A percentile compares a stretch with the other conserved stretches of the same genome.
phyloP scores from a whole-genome alignment of 2,888 invertebrate genomes.

The Brassicogethes aeneus region DNA sequence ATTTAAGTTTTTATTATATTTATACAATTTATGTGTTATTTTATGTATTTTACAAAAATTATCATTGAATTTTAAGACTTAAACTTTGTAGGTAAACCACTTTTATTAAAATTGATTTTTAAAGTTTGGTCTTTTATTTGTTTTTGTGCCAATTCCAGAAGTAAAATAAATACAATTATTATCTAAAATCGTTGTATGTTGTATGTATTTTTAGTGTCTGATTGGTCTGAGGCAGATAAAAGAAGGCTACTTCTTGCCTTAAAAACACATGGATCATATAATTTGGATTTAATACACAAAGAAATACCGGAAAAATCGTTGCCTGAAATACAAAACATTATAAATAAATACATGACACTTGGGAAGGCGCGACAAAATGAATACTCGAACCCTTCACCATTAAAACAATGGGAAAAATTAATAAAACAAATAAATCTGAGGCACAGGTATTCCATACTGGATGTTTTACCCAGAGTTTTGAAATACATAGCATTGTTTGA shows the following conservation, averaged over 20 bases:
- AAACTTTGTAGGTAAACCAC: too few species aligned
- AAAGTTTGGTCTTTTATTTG: too few species aligned
- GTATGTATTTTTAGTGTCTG: too few species aligned
- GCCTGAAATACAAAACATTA: constrained; percentile 24
- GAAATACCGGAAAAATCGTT: constrained; percentile 27
- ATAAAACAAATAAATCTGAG: constrained; percentile 16
- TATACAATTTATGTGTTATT: constrained; percentile 10
- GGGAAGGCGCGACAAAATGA: constrained; percentile 12
- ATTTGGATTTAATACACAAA: constrained; percentile 25
- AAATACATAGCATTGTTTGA: constrained; percentile 35
- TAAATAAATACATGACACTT: constrained; percentile 25
- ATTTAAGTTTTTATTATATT: constrained; percentile 8
- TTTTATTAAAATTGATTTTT: too few species aligned
- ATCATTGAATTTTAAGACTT: too few species aligned
- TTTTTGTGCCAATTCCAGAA: too few species aligned
- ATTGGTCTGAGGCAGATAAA: constrained; percentile 29
- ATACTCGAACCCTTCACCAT: constrained; percentile 22
- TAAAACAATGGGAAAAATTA: constrained; percentile 30
- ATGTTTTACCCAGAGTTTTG: constrained; percentile 28
- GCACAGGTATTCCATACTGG: constrained; percentile 14
- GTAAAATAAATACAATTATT: too few species aligned
- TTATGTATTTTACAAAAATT: too few species aligned
- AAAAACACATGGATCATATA: constrained; percentile 24
- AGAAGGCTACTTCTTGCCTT: constrained; percentile 23
- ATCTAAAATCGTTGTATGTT: too few species aligned